Conservation (phyloP, 2,888 invertebrate species). For the Morpho deidamia region DNA sequence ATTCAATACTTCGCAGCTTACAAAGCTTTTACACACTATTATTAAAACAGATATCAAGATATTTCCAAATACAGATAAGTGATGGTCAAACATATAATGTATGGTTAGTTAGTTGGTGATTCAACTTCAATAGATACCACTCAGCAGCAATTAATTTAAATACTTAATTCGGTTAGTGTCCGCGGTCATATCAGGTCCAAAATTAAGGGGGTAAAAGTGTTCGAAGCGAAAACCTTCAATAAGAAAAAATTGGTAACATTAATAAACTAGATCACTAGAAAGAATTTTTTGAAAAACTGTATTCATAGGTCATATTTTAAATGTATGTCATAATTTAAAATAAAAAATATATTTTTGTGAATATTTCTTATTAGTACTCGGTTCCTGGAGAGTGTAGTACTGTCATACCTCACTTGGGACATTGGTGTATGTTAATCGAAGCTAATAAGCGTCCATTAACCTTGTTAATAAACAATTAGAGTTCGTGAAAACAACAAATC, state of each 20-base stretch:
- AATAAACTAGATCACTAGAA: conserved; percentile 1
- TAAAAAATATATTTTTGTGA: no score
- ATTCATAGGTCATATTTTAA: no score
- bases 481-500: no score
- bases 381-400: no score
- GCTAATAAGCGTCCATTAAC: no score
- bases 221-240: conserved; percentile 66
- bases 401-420: no score
- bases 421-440: no score
- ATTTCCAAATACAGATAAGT: not conserved
- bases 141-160: conserved; percentile 59
- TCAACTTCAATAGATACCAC: conserved; percentile 42
- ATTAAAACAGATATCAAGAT: not conserved
- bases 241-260: conserved; percentile 33
- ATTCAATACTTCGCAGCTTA: no score
- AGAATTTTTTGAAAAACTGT: not conserved
- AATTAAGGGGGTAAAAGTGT: conserved; percentile 52
- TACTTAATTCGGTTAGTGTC: conserved; percentile 72
- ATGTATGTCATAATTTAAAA: no score
- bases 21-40: not conserved
- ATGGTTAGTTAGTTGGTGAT: conserved; percentile 26
- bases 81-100: conserved; percentile 12
- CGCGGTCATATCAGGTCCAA: conserved; percentile 62
- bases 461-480: no score
- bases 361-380: no score